Conservation (phyloP, 23 tunicate genomes). For the Halocynthia roretzi region DNA sequence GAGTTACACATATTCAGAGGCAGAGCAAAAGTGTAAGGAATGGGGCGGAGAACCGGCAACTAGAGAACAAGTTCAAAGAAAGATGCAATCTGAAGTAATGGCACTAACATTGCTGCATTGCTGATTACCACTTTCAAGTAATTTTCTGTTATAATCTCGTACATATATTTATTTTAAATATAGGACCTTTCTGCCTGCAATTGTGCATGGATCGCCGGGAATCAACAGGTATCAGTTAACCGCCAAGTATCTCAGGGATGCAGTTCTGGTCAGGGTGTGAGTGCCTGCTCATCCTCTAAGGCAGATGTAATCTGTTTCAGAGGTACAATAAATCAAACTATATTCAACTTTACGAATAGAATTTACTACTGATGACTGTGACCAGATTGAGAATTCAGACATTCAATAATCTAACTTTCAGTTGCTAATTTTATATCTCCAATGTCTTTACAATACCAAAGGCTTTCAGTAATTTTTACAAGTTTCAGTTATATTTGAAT, state of each 20-base stretch:
- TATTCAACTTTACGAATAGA: neutral
- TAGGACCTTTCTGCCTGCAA: conserved; percentile 84
- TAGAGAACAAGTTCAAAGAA: conserved; percentile 26
- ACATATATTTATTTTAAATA: neutral
- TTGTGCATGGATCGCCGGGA: conserved; percentile 69
- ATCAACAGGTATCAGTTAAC: conserved; percentile 29
- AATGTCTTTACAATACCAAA: too few relatives aligned
- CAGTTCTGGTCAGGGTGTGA: conserved; percentile 51
- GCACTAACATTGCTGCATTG: neutral
- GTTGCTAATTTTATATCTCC: too few relatives aligned
- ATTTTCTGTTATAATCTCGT: neutral
- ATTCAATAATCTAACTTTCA: too few relatives aligned
- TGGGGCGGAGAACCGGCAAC: conserved; percentile 43
- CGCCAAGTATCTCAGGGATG: conserved; percentile 29
- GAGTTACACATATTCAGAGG: conserved; percentile 62
- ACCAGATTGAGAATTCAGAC: neutral
- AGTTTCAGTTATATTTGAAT: too few relatives aligned
- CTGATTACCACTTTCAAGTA: neutral
- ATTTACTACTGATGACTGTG: neutral
- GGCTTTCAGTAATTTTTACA: too few relatives aligned
- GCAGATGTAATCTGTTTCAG: conserved; percentile 84
- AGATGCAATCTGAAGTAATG: conserved; percentile 28
- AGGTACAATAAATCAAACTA: conserved; percentile 27
- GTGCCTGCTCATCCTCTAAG: conserved; percentile 31
- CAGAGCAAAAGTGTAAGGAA: conserved; percentile 38